Evolutionary conservation across 2,888 invertebrate species (phyloP), one percentile per base, ranked within the genome.

Genomic region (Cheilosia soror): DNA sequence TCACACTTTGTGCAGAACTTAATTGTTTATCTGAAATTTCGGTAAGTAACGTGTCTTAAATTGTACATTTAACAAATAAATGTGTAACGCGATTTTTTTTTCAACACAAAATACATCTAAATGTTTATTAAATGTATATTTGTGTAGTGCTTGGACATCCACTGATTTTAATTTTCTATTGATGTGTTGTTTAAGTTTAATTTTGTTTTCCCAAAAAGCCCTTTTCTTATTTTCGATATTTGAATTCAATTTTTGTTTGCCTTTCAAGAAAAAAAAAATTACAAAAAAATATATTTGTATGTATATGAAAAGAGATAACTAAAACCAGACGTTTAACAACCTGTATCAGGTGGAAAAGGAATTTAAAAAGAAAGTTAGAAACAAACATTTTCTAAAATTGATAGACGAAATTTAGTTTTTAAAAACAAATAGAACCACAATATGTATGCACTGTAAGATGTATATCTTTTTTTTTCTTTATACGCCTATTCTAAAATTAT

Each of bases 301-400:
- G 37, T 37, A 37, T 37, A 37, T 84, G 66, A 47, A 85, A 66
- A 55, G 63, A 71, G 44, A 44, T 42, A 40, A 42, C 53, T 37
- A 53, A 53, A 58, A 58, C 51, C 44, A 72, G 37, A 62, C 42
- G 53, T 71, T 65, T 72, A 85, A 77, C 85, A 85, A 81, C 85
- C 85, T 85, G 85, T 85, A 85, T 85, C 80, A 85, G 85, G 85
- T 85, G 72, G 51, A 85, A 83, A 83, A 78, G 72, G 60, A 73
- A 65, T 62, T 76, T 66, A 33, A 73, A 78, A 80, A 71, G 71
- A 66, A 66, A 40, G 25, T 13, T 55, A 72, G 51, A 27, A 75
- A 47, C 15, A 62, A 37, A 29, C 42, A 53, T 42, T 37, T 53
- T 31, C 20, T 47, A 13, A 57, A 57, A 13, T 57, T 44, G 47